phyloP scores from a whole-genome alignment of 2,113 vertebrate species.

The Mus pahari region DNA sequence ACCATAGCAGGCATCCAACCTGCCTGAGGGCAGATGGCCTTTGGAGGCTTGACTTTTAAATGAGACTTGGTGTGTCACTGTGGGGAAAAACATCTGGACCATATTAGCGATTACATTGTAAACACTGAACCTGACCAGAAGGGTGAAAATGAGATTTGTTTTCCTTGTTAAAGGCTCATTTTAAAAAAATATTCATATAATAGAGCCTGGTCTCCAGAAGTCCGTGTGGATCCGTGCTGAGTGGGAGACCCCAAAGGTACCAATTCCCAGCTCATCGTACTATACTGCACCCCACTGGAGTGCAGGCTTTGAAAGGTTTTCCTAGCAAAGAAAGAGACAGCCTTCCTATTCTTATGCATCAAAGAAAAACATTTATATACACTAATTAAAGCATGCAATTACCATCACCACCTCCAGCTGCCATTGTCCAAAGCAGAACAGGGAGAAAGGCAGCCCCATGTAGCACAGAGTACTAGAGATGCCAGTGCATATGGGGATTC shows the following conservation, averaged over 20 bases:
- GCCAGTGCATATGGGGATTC: accelerated
- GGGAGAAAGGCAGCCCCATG: not conserved
- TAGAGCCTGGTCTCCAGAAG: not conserved
- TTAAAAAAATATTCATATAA: not conserved
- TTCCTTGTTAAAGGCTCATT: not conserved
- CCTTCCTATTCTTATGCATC: not conserved
- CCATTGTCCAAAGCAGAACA: not conserved
- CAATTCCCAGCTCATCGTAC: not conserved
- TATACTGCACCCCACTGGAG: not conserved
- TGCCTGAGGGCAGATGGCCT: not conserved
- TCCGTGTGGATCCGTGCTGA: accelerated
- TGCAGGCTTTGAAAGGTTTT: not conserved
- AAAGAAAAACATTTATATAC: not conserved
- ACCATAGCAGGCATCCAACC: accelerated
- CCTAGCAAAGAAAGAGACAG: not conserved
- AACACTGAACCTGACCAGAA: not conserved
- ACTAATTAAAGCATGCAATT: not conserved
- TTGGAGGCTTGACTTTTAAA: not conserved
- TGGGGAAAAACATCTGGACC: not conserved
- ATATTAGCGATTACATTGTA: accelerated
- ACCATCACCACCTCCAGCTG: not conserved
- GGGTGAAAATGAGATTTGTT: not conserved
- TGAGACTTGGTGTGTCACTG: accelerated
- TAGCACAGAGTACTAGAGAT: accelerated
- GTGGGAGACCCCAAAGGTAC: not conserved